These are phyloP conservation scores for Eurypyga helias DNA, from an alignment of 2,113 vertebrate genomes.

Conservation along the genomic window DNA sequence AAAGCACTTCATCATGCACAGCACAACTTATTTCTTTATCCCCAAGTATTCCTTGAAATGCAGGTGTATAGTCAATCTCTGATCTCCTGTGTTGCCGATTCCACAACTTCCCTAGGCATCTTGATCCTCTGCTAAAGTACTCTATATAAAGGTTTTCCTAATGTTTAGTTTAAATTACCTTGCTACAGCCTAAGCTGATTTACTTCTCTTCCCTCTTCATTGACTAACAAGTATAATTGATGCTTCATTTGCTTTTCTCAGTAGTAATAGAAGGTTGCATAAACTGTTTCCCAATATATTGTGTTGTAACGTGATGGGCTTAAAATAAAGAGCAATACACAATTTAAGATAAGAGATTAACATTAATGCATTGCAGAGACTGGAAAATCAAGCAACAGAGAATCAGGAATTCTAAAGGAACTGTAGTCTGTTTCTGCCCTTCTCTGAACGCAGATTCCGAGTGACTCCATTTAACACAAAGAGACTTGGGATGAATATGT, in stretches of 20 bases:
- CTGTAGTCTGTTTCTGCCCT: neutral
- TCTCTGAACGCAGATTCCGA: neutral
- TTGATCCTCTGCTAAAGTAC: neutral
- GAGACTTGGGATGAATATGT: neutral
- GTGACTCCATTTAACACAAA: neutral
- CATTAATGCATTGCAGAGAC: neutral
- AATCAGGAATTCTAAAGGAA: neutral
- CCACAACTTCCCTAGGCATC: neutral
- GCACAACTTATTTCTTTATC: neutral
- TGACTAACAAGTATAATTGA: neutral
- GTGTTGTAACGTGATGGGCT: neutral
- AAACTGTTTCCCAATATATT: neutral
- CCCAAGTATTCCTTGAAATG: neutral
- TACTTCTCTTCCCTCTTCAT: neutral
- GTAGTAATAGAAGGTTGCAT: neutral
- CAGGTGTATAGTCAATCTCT: neutral
- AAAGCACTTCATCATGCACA: neutral
- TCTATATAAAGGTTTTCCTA: neutral
- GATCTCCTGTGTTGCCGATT: neutral
- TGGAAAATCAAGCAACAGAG: neutral
- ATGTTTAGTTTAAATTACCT: neutral
- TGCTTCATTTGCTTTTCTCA: slow-evolving; percentile 5
- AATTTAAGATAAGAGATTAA: neutral
- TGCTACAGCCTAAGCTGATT: neutral
- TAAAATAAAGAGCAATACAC: neutral